Conservation (phyloP, 2,888 invertebrate species). For the Bembecia ichneumoniformis region DNA sequence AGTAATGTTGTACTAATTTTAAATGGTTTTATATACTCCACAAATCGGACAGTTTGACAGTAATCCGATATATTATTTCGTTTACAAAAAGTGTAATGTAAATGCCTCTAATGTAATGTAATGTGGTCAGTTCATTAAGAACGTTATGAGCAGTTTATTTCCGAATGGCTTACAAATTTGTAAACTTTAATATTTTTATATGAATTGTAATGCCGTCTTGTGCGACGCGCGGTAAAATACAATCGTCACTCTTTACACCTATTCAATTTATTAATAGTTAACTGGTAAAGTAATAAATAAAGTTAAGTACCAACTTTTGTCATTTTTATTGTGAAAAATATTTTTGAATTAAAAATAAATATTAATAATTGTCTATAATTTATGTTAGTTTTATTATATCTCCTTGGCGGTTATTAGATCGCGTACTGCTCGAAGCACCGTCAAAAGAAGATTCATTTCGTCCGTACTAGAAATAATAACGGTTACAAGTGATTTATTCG, state of each 20-base stretch:
- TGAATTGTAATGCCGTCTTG: slow-evolving; percentile 14
- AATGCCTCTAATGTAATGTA: slow-evolving; percentile 1
- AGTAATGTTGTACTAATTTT: neutral
- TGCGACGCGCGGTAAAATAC: slow-evolving; percentile 18
- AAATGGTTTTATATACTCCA: slow-evolving; percentile 1
- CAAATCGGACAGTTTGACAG: slow-evolving; percentile 8
- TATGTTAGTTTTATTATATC: neutral
- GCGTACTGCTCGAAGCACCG: slow-evolving; percentile 38
- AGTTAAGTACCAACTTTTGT: slow-evolving; percentile 19
- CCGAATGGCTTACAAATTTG: slow-evolving; percentile 1
- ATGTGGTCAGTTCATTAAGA: neutral
- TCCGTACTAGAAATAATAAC: slow-evolving; percentile 25
- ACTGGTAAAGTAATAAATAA: neutral
- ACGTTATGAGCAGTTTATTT: slow-evolving; percentile 6
- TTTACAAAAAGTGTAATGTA: neutral
- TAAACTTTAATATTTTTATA: slow-evolving; percentile 32
- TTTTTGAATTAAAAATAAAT: slow-evolving; percentile 50
- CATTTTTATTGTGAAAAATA: slow-evolving; percentile 43
- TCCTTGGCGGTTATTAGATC: slow-evolving; percentile 18
- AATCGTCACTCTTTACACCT: slow-evolving; percentile 15
- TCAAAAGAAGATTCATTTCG: slow-evolving; percentile 56
- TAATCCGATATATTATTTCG: slow-evolving; percentile 4
- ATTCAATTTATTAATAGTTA: slow-evolving; percentile 3
- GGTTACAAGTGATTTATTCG: slow-evolving; percentile 49
- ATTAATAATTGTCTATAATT: slow-evolving; percentile 34